Percentiles rank a stretch among this genome's conserved stretches.
phyloP scores from a whole-genome alignment of 2,888 invertebrate species.

The Ceraclea dissimilis region DNA sequence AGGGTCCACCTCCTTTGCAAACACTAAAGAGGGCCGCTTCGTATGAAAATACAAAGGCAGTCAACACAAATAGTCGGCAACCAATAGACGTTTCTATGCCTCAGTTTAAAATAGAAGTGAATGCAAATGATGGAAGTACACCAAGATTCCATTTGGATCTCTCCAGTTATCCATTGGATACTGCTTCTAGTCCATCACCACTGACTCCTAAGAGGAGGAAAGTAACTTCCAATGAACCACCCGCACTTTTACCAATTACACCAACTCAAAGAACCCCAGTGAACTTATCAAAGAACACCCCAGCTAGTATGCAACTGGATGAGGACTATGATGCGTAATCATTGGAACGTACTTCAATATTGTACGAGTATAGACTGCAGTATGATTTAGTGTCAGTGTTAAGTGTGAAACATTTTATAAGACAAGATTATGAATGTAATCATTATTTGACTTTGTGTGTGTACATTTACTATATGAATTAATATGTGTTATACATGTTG shows the following conservation, averaged over 20 bases:
- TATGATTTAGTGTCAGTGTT: too few relatives aligned
- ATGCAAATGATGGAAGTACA: background rate
- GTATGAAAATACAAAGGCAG: background rate
- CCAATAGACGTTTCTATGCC: slow-evolving; percentile 3
- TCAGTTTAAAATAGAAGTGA: slow-evolving; percentile 2
- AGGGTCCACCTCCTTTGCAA: slow-evolving; percentile 19
- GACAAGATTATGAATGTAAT: too few relatives aligned
- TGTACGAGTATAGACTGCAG: too few relatives aligned
- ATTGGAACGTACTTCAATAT: too few relatives aligned
- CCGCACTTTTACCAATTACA: slow-evolving; percentile 19
- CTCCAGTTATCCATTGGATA: slow-evolving; percentile 11
- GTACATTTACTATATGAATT: too few relatives aligned
- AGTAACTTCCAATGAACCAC: slow-evolving; percentile 17
- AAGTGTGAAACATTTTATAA: too few relatives aligned
- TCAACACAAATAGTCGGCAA: background rate
- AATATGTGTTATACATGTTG: too few relatives aligned
- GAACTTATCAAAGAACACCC: slow-evolving; percentile 27
- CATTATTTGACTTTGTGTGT: too few relatives aligned
- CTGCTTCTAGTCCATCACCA: slow-evolving; percentile 4
- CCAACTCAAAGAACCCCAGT: slow-evolving; percentile 34
- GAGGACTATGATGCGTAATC: slow-evolving; percentile 49
- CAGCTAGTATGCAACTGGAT: slow-evolving; percentile 42
- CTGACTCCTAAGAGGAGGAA: slow-evolving; percentile 9
- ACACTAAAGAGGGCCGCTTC: slow-evolving; percentile 12
- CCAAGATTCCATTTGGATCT: slow-evolving; percentile 11